These are phyloP conservation scores for Sandelia bainsii DNA, from an alignment of 2,797 vertebrate species.

Conservation along the genomic window DNA sequence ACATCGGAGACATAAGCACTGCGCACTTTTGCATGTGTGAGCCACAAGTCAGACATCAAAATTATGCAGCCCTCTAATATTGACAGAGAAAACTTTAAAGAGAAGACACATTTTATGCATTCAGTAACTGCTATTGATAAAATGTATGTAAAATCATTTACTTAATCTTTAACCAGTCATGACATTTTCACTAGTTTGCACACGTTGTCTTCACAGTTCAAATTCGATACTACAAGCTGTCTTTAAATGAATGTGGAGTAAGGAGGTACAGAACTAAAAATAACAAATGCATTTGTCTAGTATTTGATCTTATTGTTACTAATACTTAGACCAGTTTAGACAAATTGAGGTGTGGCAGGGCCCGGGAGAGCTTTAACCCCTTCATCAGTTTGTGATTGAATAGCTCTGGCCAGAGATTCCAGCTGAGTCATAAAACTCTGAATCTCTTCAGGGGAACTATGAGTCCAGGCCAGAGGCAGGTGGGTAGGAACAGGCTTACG, in stretches of 20 bases:
- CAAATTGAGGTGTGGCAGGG: constrained; percentile 13
- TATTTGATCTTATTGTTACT: constrained; percentile 3
- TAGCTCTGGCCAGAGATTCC: constrained; percentile 67
- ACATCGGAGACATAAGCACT: not conserved
- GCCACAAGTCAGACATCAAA: not conserved
- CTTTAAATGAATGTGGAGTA: not conserved
- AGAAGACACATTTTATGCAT: not conserved
- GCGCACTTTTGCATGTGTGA: not conserved
- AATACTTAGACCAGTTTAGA: not conserved
- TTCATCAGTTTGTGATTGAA: constrained; percentile 46
- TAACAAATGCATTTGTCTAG: not conserved
- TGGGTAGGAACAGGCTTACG: constrained; percentile 72
- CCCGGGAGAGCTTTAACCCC: not conserved
- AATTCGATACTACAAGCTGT: constrained; percentile 3
- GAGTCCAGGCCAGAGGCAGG: constrained; percentile 83
- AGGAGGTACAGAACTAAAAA: not conserved
- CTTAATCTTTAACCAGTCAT: not conserved
- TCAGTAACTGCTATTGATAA: not conserved
- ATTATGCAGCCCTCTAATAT: not conserved
- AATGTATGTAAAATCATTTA: constrained; percentile 5
- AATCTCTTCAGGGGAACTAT: constrained; percentile 70
- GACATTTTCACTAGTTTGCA: not conserved
- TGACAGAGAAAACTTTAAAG: not conserved
- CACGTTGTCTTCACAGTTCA: not conserved
- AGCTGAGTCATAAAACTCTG: constrained; percentile 73